Evolutionary conservation across 2,888 invertebrate species (phyloP).

Genomic region (Epinotia ramella): DNA sequence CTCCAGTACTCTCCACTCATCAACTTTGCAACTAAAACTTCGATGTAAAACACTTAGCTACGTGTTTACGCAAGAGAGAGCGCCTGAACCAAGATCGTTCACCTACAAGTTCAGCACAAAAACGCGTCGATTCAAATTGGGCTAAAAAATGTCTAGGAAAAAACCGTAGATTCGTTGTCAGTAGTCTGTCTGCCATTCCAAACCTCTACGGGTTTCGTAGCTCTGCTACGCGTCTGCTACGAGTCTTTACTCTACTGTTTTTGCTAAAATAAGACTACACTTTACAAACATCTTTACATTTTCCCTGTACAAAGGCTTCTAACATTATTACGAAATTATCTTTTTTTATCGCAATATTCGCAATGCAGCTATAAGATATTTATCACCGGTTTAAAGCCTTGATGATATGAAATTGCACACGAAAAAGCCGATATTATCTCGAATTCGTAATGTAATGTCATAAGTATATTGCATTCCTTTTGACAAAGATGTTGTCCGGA

Average conservation of each 20-base stretch:
- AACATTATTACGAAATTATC: conserved; percentile 31
- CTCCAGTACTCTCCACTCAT: too few relatives aligned
- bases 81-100: too few relatives aligned
- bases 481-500: not conserved
- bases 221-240: conserved; percentile 74
- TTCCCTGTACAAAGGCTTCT: conserved; percentile 1
- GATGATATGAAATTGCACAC: conserved; percentile 29
- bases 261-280: not conserved
- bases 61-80: too few relatives aligned
- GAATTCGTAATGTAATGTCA: not conserved
- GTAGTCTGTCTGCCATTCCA: not conserved
- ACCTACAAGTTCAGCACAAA: too few relatives aligned
- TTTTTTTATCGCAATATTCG: conserved; percentile 32
- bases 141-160: not conserved
- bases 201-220: conserved; percentile 71
- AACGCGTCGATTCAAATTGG: too few relatives aligned
- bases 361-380: conserved; percentile 9
- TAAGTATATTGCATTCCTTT: not conserved
- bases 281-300: not conserved
- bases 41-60: too few relatives aligned
- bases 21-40: too few relatives aligned
- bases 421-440: conserved; percentile 17
- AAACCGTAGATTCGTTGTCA: conserved; percentile 13
- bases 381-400: conserved; percentile 47
- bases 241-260: conserved; percentile 40